Base-by-base conservation (phyloP, 2,888 invertebrate genomes). In the Hedychridium roseum region DNA sequence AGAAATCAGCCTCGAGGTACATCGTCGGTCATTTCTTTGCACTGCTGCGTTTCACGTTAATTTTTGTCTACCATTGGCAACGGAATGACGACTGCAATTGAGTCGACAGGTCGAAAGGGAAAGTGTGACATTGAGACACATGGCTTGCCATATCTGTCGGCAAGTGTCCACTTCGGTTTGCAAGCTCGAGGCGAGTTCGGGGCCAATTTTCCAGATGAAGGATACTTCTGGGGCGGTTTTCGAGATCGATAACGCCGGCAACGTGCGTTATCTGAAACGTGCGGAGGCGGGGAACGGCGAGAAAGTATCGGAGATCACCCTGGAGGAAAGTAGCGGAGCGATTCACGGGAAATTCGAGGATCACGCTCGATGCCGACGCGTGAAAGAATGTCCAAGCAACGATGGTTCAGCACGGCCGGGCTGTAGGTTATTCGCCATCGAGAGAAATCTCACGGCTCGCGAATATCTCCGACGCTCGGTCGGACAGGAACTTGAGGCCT, bases 381-480 rank as follows among this genome's bases (percentile, higher is more conserved):
- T 7, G 2, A 4, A 21, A 11, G 9, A 14, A 7, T 4, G 23
- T 4, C 18, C 36, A 42, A 7, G 31, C 7, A 23, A 5, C 7
- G 30, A 36, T 6, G 3, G 27, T 30, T 3, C 16, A 12, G 32
- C 32, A 11, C 4, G 35, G 6, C 11, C 1, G n/a, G 16, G 38
- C 17, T 66, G 48, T 40, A 61, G 73, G 65, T 59, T 76, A 40
- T 74, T 76, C 34, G 60, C 74, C 36, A 54, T 73, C 46, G 65
- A 65, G 42, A 64, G 71, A 17, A 57, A 74, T 50, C 60, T 68
- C 23, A 60, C 65, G 4, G 71, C 65, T 41, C 61, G 62, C 54
- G 76, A 76, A 61, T 74, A 76, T 43, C 56, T 67, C 40, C 64
- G 68, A 57, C 66, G 65, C 51, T 68, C 68, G 31, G 47, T 34